Conservation (phyloP, 2,888 invertebrate species). For the Entomobrya multifasciata region DNA sequence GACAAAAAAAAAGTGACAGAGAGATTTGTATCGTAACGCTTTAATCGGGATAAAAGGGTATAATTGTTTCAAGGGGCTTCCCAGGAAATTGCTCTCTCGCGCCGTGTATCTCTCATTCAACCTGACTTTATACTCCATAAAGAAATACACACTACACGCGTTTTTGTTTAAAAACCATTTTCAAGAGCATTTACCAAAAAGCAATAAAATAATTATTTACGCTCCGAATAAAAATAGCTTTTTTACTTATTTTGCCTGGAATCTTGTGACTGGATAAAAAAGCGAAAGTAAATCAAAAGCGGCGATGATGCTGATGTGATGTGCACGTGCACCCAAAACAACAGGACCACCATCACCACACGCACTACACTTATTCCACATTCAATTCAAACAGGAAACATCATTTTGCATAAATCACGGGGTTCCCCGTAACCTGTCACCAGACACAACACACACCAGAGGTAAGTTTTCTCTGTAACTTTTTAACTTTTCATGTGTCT, state of each 20-base stretch:
- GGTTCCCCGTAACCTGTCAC: slow-evolving; percentile 31
- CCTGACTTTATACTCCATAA: slow-evolving; percentile 12
- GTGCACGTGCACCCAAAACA: not conserved
- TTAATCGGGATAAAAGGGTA: slow-evolving; percentile 65
- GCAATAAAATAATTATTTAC: slow-evolving; percentile 66
- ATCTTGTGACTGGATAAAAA: not conserved
- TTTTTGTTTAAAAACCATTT: not conserved
- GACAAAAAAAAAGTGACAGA: slow-evolving; percentile 19
- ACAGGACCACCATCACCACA: not conserved
- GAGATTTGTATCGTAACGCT: slow-evolving; percentile 68
- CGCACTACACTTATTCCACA: not conserved
- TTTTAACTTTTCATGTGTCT: not conserved
- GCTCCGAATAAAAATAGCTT: slow-evolving; percentile 45
- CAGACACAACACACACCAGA: not conserved
- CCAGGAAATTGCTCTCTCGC: not conserved
- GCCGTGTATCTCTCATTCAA: not conserved
- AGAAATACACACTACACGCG: not conserved
- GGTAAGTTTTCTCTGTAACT: not conserved
- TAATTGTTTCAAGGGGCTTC: slow-evolving; percentile 57
- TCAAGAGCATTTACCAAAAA: not conserved
- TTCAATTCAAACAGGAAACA: slow-evolving; percentile 29
- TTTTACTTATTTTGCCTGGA: not conserved
- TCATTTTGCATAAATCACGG: slow-evolving; percentile 65
- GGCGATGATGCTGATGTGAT: too few relatives aligned
- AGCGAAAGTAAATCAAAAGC: too few relatives aligned